These are phyloP conservation scores for Lamellibrachia luymesi DNA, from an alignment of 1,140 invertebrate species.

Conservation along the genomic window DNA sequence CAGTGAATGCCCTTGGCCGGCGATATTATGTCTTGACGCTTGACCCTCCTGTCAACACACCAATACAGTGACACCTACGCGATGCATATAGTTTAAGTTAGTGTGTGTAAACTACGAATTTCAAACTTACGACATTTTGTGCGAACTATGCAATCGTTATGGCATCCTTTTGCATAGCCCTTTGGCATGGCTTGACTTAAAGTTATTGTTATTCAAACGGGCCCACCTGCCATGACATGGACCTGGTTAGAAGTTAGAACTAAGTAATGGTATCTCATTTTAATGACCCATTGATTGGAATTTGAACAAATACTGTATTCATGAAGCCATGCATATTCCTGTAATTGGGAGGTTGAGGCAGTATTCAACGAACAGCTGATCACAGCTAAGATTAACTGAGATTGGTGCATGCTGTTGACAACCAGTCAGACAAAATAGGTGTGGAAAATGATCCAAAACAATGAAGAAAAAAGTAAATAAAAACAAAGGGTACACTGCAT, in stretches of 20 bases:
- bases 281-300: background rate
- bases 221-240: no score
- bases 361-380: no score
- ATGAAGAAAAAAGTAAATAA: no score
- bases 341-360: background rate
- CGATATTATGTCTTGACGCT: background rate
- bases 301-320: background rate
- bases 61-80: background rate
- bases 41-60: background rate
- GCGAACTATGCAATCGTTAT: background rate
- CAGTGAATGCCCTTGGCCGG: constrained; percentile 2
- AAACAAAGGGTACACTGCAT: no score
- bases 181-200: no score
- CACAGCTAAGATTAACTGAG: no score
- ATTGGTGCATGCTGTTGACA: no score
- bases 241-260: no score
- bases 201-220: no score
- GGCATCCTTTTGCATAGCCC: background rate
- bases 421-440: no score
- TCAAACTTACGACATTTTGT: background rate
- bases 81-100: background rate
- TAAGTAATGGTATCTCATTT: background rate
- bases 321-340: background rate
- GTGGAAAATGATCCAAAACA: no score
- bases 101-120: background rate